Evolutionary conservation across 2,888 invertebrate genomes (phyloP).

Genomic region (Acanthosepion esculentum): DNA sequence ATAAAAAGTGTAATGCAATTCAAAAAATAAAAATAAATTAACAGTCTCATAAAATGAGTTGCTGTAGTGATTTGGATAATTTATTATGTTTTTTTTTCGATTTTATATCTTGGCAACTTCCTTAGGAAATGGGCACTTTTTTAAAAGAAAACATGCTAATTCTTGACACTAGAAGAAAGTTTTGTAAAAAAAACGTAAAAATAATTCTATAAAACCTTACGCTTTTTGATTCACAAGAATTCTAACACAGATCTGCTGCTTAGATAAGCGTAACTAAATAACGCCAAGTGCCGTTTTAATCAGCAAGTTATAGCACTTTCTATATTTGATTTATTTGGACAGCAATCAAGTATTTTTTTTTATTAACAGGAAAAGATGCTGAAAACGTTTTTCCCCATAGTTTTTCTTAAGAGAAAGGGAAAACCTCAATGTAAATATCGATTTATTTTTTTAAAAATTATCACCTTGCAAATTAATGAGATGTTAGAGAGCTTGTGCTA

Average conservation of each 20-base stretch:
- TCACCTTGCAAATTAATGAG: not conserved
- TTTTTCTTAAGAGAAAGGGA: too few species aligned
- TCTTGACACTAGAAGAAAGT: not conserved
- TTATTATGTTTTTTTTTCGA: not conserved
- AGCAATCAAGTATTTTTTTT: not conserved
- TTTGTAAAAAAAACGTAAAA: not conserved
- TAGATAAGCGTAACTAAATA: conserved; percentile 9
- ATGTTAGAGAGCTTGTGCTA: not conserved
- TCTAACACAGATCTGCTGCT: not conserved
- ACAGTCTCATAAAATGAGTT: not conserved
- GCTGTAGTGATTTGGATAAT: not conserved
- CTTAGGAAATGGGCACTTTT: not conserved
- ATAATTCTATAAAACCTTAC: not conserved
- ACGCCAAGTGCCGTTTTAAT: not conserved
- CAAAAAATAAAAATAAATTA: not conserved
- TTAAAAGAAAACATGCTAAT: not conserved
- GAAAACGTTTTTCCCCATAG: not conserved
- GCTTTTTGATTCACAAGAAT: not conserved
- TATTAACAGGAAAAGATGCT: not conserved
- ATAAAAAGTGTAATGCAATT: not conserved
- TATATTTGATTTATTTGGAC: not conserved
- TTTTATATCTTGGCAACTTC: not conserved
- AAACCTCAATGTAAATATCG: not conserved
- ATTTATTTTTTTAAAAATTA: not conserved
- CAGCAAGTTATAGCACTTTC: not conserved